These are phyloP conservation scores for Caerostris extrusa DNA, from an alignment of 1,140 invertebrate genomes.

Conservation along the genomic window DNA sequence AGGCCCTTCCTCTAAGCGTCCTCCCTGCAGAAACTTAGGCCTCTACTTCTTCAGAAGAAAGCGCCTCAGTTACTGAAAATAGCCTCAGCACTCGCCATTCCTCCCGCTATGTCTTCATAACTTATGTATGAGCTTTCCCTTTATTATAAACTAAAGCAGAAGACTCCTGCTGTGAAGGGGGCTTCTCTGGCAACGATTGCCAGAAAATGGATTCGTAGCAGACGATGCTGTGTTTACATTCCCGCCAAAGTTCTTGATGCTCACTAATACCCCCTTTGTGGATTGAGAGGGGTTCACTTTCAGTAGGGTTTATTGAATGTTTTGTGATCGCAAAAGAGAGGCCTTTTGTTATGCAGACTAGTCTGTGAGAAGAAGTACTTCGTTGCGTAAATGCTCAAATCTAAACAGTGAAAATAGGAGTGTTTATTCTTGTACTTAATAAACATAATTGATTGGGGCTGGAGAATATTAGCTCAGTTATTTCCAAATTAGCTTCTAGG, in stretches of 20 bases:
- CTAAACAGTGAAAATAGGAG: neutral
- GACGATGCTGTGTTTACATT: slow-evolving; percentile 4
- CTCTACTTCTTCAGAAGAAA: slow-evolving; percentile 1
- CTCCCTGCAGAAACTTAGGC: slow-evolving; percentile 22
- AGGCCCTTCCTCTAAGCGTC: neutral
- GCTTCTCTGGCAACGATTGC: slow-evolving; percentile 3
- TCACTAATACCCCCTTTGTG: slow-evolving; percentile 43
- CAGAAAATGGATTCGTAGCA: neutral
- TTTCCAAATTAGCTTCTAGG: too few relatives aligned
- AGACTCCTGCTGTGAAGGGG: neutral
- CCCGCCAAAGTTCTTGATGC: slow-evolving; percentile 15
- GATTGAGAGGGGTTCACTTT: slow-evolving; percentile 40
- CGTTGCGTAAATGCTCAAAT: neutral
- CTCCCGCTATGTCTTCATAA: slow-evolving; percentile 7
- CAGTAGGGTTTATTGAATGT: slow-evolving; percentile 13
- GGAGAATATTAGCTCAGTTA: too few relatives aligned
- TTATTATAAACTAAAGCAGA: slow-evolving; percentile 28
- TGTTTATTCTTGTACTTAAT: neutral
- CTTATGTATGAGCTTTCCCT: slow-evolving; percentile 44
- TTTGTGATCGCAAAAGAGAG: neutral
- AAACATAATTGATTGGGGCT: too few relatives aligned
- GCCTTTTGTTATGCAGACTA: slow-evolving; percentile 21
- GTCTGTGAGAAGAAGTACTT: neutral
- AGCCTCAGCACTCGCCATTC: neutral
- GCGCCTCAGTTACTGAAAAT: slow-evolving; percentile 5